Evolutionary conservation across 2,888 invertebrate species (phyloP).

Genomic region (Caenorhabditis zanzibari): DNA sequence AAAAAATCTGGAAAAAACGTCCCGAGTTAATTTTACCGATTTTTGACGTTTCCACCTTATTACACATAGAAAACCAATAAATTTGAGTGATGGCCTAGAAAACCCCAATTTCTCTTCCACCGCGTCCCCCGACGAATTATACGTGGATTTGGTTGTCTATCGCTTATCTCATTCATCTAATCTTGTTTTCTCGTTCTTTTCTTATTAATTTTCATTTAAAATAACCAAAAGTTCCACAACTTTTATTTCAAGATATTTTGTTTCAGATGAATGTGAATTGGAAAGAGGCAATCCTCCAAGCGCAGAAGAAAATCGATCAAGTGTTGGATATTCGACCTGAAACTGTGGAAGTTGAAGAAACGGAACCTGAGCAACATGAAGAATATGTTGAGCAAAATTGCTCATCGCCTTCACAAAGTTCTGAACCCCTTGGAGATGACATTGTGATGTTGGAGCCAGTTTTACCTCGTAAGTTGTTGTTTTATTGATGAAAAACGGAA

Average conservation of each 20-base stretch:
- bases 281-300: slow-evolving; percentile 67
- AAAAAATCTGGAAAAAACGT: background rate
- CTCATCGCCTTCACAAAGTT: slow-evolving; percentile 33
- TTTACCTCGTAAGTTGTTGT: slow-evolving; percentile 36
- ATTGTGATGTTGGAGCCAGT: slow-evolving; percentile 41
- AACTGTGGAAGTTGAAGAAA: slow-evolving; percentile 22
- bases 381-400: background rate
- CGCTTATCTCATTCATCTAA: slow-evolving; percentile 18
- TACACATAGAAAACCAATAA: too few relatives aligned
- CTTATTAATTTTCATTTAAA: background rate
- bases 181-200: background rate
- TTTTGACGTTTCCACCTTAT: too few relatives aligned
- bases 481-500: background rate
- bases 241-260: background rate
- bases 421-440: slow-evolving; percentile 12
- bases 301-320: slow-evolving; percentile 73
- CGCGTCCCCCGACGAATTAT: background rate
- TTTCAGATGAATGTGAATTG: slow-evolving; percentile 43
- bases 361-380: slow-evolving; percentile 1
- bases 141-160: slow-evolving; percentile 21
- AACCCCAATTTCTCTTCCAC: slow-evolving; percentile 17
- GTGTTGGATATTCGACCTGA: slow-evolving; percentile 68
- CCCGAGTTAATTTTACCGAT: too few relatives aligned
- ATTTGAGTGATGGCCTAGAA: slow-evolving; percentile 7
- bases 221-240: background rate